Conservation (phyloP, 1,140 invertebrate species). For the Bombus superbus region DNA sequence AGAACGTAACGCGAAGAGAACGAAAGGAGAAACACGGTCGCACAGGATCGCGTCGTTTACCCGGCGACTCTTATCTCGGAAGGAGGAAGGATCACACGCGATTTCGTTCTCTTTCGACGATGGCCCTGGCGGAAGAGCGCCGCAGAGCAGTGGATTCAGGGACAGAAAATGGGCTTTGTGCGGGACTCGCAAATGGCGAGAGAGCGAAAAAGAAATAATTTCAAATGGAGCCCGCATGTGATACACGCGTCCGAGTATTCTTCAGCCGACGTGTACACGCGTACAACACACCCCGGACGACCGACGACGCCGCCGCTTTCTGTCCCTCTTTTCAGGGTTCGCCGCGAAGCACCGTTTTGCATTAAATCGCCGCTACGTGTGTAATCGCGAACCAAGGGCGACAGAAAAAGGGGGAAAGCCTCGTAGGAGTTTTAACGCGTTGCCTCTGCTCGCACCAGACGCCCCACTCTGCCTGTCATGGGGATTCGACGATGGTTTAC, state of each 20-base stretch:
- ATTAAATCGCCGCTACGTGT: slow-evolving; percentile 66
- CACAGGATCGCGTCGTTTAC: slow-evolving; percentile 38
- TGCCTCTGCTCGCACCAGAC: background rate
- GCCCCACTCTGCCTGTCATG: background rate
- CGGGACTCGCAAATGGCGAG: slow-evolving; percentile 57
- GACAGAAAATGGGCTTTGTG: slow-evolving; percentile 72
- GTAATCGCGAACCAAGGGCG: slow-evolving; percentile 57
- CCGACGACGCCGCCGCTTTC: slow-evolving; percentile 23
- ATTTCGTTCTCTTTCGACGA: slow-evolving; percentile 44
- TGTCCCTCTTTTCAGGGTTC: slow-evolving; percentile 57
- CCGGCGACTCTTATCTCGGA: slow-evolving; percentile 37
- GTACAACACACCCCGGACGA: slow-evolving; percentile 15
- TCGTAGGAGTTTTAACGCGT: slow-evolving; percentile 42
- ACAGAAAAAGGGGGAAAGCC: slow-evolving; percentile 22
- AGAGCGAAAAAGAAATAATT: slow-evolving; percentile 72
- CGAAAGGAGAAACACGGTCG: background rate
- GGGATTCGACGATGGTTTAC: slow-evolving; percentile 39
- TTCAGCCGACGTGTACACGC: slow-evolving; percentile 42
- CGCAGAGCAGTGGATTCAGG: slow-evolving; percentile 34
- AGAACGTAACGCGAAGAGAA: background rate
- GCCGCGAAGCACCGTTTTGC: slow-evolving; percentile 61
- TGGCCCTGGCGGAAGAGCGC: background rate
- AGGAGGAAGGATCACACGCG: slow-evolving; percentile 27
- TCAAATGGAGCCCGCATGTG: slow-evolving; percentile 73
- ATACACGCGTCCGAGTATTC: slow-evolving; percentile 60